Conservation (phyloP, 2,797 vertebrate genomes). For the Tinamus major region DNA sequence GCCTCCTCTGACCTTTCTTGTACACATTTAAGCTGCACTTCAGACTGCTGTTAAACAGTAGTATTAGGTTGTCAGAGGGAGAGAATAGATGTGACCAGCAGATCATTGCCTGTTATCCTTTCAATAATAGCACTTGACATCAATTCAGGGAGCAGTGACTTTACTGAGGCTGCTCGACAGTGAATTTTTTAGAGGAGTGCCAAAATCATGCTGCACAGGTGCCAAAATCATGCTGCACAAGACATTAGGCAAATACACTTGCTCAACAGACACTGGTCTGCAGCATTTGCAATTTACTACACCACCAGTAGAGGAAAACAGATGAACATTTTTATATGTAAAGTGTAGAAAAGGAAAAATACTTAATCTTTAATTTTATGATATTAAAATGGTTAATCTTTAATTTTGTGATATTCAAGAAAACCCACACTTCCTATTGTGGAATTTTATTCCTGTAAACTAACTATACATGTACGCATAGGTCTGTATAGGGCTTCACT, state of each 20-base stretch:
- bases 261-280: neutral
- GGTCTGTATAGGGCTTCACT: neutral
- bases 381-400: neutral
- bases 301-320: neutral
- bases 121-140: conserved; percentile 31
- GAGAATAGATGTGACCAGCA: conserved; percentile 12
- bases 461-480: neutral
- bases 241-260: neutral
- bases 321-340: neutral
- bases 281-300: neutral
- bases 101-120: neutral
- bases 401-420: neutral
- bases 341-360: neutral
- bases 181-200: neutral
- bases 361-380: neutral
- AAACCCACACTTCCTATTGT: neutral
- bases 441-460: neutral
- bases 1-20: neutral
- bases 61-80: neutral
- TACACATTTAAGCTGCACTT: neutral
- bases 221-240: neutral
- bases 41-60: neutral
- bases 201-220: neutral
- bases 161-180: neutral
- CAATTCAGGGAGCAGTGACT: neutral